Base-by-base conservation (phyloP, 2,113 vertebrate genomes). In the Verasper variegatus region DNA sequence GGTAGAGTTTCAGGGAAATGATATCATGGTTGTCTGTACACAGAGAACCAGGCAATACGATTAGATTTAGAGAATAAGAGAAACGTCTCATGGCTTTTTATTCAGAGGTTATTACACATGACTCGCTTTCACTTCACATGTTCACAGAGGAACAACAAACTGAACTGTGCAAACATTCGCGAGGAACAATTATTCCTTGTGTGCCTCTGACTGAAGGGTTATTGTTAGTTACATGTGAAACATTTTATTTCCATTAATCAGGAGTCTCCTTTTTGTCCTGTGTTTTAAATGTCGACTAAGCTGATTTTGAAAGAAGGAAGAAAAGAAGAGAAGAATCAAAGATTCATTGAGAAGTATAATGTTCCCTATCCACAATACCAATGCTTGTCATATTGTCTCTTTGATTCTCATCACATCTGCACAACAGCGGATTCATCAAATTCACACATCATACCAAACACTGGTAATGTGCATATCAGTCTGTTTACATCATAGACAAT, bases 1-100 rank as follows among this genome's bases (percentile, higher is more conserved):
- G 96, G 93, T 97, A 99, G 70, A 98, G 88, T 89, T 98, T 99
- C 91, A 99, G 84, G 0, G 97, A 99, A 61, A 98, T 95, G 10
- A 99, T 91, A 26, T 99, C 97, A 0, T 99, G 98, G 83, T 99
- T 98, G 87, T 99, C 98, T 99, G 84, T 47, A 17, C 75, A 63
- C 13, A 6, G 4, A 71, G 51, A 76, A 55, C 27, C 13, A 21
- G 9, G 17, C 62, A 77, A 35, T 35, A 15, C 0, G 21, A 37
- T 15, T 45, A 18, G 2, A 62, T 4, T 40, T 15, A 58, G 5
- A 21, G n/a, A 26, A n/a, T 14, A 26, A n/a, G n/a, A n/a, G n/a
- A 47, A 31, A 31, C 31, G 31, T 31, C 31, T 31, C 31, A 31
- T 31, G 31, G 31, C 31, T 31, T 24, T 24, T 24, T 24, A 24